Evolutionary conservation across 2,113 vertebrate species (phyloP).

Genomic region (Spea multiplicata): DNA sequence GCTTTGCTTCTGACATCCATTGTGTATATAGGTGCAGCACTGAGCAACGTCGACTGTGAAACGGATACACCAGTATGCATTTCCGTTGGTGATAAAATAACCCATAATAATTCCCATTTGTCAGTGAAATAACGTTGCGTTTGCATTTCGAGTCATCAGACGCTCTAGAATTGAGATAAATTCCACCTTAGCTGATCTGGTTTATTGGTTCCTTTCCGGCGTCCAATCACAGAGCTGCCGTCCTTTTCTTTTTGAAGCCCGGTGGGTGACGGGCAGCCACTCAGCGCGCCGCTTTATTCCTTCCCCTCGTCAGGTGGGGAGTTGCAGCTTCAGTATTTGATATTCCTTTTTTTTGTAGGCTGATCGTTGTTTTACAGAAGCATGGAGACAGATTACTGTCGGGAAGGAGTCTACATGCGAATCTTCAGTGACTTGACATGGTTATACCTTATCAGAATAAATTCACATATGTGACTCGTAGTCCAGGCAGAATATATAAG

Average conservation of each 20-base stretch:
- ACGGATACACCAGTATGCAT: no score
- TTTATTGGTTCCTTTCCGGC: background rate
- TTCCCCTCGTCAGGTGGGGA: no score
- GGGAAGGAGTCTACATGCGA: background rate
- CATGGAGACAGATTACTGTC: background rate
- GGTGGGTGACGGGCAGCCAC: background rate
- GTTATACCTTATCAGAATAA: no score
- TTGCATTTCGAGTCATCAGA: slow-evolving; percentile 5
- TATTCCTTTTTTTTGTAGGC: background rate
- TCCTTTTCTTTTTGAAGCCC: background rate
- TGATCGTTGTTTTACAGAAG: background rate
- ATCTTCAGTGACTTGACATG: no score
- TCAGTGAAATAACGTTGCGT: background rate
- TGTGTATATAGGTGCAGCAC: no score
- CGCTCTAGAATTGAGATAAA: background rate
- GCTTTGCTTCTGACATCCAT: no score
- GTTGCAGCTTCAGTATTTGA: background rate
- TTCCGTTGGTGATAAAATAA: background rate
- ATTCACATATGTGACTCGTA: no score
- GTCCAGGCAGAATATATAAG: no score
- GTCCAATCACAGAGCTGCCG: background rate
- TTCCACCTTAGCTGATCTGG: background rate
- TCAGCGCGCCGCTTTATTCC: background rate
- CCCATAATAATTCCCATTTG: background rate
- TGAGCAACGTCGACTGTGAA: no score